Evolutionary conservation across 2,113 vertebrate species (phyloP), one percentile per base, ranked within the genome.

Genomic region (Cromileptes altivelis): DNA sequence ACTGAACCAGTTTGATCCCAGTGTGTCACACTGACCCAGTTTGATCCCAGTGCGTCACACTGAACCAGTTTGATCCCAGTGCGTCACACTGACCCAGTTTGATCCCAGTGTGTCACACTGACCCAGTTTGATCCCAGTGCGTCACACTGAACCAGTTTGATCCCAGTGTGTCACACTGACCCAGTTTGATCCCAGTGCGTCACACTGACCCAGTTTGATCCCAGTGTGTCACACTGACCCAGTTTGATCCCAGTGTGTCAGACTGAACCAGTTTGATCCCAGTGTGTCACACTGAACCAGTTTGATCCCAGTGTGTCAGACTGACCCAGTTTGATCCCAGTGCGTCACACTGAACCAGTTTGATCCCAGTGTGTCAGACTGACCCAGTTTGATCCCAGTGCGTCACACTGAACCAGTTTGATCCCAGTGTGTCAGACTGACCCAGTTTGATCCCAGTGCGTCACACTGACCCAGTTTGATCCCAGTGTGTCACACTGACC

Each of bases 371-470:
- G 33, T 37, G 5, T 37, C 33, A 37, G 1, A 45, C 42, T 45
- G 30, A 70, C 98, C 98, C 98, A 99, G 94, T 95, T 98, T n/a
- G n/a, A n/a, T n/a, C 33, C 33, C 33, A 37, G 33, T 37, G 33
- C 7, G 4, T 37, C 33, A 37, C 2, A 42, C 40, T 42, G 27
- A 70, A 98, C 98, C 98, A 99, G 94, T 95, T 98, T 30, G 33
- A 37, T 37, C 33, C 33, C 33, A 37, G 33, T 37, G 33, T 37
- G 5, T 37, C 33, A 37, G 4, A 45, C 42, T 45, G 30, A 70
- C 98, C 98, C 98, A 99, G 94, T 95, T 98, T 30, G 33, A 37
- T 37, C 33, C 33, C 33, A 37, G 33, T 37, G 33, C 7, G 5
- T 37, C 33, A 37, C 6, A 45, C 42, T 45, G 30, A 70, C 98